A percentile compares a stretch with the other conserved stretches of the same genome.
Evolutionary conservation across 2,888 invertebrate species (phyloP).

Genomic region (Malachius bipustulatus): DNA sequence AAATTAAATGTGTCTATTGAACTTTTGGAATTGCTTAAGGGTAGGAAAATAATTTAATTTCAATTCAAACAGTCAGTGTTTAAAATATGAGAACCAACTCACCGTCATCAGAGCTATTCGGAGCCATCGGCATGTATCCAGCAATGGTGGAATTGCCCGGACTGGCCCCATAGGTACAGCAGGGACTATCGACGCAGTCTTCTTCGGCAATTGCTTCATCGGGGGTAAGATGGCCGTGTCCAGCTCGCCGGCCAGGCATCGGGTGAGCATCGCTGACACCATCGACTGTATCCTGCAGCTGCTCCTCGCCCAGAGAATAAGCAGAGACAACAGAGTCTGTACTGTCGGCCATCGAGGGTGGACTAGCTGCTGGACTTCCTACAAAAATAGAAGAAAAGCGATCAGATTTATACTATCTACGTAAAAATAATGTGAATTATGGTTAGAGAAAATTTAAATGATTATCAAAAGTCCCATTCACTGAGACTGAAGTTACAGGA

Average conservation of each 20-base stretch:
- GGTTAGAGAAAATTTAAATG: too few relatives aligned
- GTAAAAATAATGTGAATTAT: too few relatives aligned
- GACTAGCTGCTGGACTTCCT: conserved; percentile 44
- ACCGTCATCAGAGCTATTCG: conserved; percentile 36
- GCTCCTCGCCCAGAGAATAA: conserved; percentile 54
- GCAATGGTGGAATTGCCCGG: too few relatives aligned
- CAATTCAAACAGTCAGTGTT: too few relatives aligned
- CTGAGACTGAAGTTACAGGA: too few relatives aligned
- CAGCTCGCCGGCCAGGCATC: conserved; percentile 21
- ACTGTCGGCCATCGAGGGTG: conserved; percentile 44
- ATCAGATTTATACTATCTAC: conserved; percentile 39
- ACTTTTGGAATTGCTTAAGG: too few relatives aligned
- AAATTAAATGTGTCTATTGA: too few relatives aligned
- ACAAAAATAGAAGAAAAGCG: too few relatives aligned
- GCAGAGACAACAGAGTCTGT: conserved; percentile 60
- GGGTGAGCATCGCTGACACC: conserved; percentile 35
- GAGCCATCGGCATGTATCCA: conserved; percentile 65
- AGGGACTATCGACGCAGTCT: conserved; percentile 38
- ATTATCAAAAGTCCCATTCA: too few relatives aligned
- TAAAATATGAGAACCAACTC: too few relatives aligned
- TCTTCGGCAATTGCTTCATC: conserved; percentile 57
- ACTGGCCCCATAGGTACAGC: conserved; percentile 18
- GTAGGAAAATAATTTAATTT: too few relatives aligned
- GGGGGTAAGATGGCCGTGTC: conserved; percentile 44
- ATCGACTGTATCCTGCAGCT: too few relatives aligned